Evolutionary conservation across 2,888 invertebrate genomes (phyloP).

Genomic region (Epistrophe eligans): DNA sequence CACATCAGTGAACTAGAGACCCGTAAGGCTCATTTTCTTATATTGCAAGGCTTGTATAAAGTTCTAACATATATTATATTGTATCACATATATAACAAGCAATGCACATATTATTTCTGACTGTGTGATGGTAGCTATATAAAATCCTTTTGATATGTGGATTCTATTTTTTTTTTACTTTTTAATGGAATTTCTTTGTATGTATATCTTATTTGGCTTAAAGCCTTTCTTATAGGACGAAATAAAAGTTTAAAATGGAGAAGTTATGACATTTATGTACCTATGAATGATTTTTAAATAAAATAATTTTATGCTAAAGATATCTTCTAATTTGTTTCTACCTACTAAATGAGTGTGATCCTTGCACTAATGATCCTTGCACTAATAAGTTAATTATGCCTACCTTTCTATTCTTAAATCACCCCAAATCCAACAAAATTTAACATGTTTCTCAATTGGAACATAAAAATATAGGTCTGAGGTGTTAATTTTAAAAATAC

Average conservation of each 20-base stretch:
- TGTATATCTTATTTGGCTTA: background rate
- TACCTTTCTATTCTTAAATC: no score
- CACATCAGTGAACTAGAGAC: slow-evolving; percentile 58
- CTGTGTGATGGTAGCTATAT: background rate
- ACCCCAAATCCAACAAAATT: background rate
- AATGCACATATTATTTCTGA: slow-evolving; percentile 6
- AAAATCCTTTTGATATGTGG: background rate
- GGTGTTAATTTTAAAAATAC: slow-evolving; percentile 3
- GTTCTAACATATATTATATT: slow-evolving; percentile 58
- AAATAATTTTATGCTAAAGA: no score
- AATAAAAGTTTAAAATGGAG: background rate
- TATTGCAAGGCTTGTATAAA: slow-evolving; percentile 31
- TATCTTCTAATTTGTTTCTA: no score
- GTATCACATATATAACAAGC: slow-evolving; percentile 67
- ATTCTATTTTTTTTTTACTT: background rate
- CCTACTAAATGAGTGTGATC: no score
- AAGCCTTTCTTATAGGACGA: background rate
- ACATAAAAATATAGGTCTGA: background rate
- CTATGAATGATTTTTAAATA: no score
- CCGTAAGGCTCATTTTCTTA: slow-evolving; percentile 48
- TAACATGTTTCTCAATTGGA: background rate
- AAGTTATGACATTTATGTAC: no score
- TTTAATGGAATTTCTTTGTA: background rate
- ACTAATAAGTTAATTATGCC: no score
- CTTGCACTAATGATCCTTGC: no score